These are phyloP conservation scores for Melanerpes aurifrons DNA, from an alignment of 2,113 vertebrate species.

Conservation along the genomic window DNA sequence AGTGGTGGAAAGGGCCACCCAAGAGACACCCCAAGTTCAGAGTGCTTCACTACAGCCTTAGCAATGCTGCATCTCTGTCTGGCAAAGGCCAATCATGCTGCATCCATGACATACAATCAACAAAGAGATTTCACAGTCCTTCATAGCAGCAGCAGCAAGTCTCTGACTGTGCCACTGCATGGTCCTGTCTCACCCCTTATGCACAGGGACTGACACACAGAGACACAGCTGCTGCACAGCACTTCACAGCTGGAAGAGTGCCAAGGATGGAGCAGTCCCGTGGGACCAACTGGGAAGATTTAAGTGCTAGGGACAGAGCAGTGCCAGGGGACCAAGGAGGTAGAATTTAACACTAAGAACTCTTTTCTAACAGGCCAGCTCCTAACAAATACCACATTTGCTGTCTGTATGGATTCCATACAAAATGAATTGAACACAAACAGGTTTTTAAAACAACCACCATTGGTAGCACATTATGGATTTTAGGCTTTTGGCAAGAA, in stretches of 20 bases:
- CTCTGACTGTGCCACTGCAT: not conserved
- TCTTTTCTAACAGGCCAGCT: not conserved
- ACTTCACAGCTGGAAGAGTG: not conserved
- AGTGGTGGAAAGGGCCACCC: not conserved
- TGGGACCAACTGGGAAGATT: not conserved
- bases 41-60: not conserved
- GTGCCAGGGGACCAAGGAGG: not conserved
- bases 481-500: not conserved
- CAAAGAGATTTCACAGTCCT: not conserved
- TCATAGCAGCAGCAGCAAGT: not conserved
- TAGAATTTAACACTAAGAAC: not conserved
- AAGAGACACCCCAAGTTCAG: not conserved
- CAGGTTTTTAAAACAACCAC: not conserved
- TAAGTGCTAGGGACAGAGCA: not conserved
- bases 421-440: not conserved
- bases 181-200: not conserved
- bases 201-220: not conserved
- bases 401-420: not conserved
- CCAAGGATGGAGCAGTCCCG: not conserved
- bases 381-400: not conserved
- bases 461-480: not conserved
- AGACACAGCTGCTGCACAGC: not conserved
- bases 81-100: not conserved
- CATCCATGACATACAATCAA: not conserved
- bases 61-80: not conserved